phyloP scores from a whole-genome alignment of 1,140 invertebrate species.

The Drosophila triauraria region DNA sequence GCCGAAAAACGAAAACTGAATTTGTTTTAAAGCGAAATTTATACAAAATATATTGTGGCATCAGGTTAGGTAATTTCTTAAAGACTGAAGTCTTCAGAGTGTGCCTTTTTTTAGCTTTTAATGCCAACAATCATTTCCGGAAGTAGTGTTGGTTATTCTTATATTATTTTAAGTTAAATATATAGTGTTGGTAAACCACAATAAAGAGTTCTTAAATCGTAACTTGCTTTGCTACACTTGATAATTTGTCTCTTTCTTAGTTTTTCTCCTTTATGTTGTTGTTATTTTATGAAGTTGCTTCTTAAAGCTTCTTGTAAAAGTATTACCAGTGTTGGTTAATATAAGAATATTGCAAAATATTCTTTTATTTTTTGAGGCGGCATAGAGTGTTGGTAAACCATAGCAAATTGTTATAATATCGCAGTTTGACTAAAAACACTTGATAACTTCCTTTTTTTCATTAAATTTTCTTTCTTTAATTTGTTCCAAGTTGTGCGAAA shows the following conservation, averaged over 20 bases:
- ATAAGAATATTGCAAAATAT: too few species aligned
- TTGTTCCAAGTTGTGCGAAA: neutral
- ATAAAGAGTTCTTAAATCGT: neutral
- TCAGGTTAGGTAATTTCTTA: neutral
- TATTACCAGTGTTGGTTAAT: neutral
- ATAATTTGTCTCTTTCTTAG: too few species aligned
- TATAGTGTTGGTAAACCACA: neutral
- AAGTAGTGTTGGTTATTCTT: too few species aligned
- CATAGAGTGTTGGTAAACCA: neutral
- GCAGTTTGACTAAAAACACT: too few species aligned
- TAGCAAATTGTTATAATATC: too few species aligned
- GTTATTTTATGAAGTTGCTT: too few species aligned
- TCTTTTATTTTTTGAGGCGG: too few species aligned
- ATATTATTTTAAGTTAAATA: neutral
- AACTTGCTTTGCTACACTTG: neutral
- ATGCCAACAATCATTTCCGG: neutral
- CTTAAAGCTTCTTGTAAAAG: too few species aligned
- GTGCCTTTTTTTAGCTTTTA: neutral
- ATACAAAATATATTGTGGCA: neutral
- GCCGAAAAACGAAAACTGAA: slow-evolving; percentile 1
- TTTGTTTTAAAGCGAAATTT: neutral
- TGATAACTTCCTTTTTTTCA: too few species aligned
- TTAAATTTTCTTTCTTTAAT: neutral
- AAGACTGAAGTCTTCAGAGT: neutral
- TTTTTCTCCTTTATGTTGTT: neutral